A percentile compares a stretch with the other conserved stretches of the same genome.
Conservation (phyloP, 1,140 invertebrate species). For the Acyrthosiphon pisum region DNA sequence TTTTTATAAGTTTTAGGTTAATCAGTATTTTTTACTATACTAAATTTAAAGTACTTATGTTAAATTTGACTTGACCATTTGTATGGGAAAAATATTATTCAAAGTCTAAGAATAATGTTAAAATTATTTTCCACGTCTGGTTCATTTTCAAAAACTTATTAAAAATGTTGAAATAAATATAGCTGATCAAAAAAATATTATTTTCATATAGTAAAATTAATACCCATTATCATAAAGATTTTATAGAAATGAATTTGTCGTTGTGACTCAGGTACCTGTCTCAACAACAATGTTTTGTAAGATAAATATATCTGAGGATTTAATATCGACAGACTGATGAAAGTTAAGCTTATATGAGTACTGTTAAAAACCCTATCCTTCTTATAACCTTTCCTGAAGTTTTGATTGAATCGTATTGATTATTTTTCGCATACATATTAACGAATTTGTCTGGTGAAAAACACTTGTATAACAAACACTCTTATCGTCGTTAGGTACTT, state of each 20-base stretch:
- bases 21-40: neutral
- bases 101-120: neutral
- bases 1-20: neutral
- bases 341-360: slow-evolving; percentile 8
- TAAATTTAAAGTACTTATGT: neutral
- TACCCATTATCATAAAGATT: neutral
- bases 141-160: neutral
- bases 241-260: neutral
- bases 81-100: neutral
- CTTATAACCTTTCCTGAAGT: neutral
- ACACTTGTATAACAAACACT: neutral
- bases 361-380: neutral
- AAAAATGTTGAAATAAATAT: neutral
- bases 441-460: neutral
- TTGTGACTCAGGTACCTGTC: neutral
- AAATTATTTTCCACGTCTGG: neutral
- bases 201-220: neutral
- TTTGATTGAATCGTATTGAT: slow-evolving; percentile 23
- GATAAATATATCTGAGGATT: neutral
- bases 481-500: neutral
- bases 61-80: neutral
- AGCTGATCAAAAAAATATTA: neutral
- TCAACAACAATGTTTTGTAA: neutral
- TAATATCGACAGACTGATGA: slow-evolving; percentile 4
- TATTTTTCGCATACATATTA: neutral